Evolutionary conservation across 2,797 vertebrate species (phyloP).

Genomic region (Lacerta agilis): DNA sequence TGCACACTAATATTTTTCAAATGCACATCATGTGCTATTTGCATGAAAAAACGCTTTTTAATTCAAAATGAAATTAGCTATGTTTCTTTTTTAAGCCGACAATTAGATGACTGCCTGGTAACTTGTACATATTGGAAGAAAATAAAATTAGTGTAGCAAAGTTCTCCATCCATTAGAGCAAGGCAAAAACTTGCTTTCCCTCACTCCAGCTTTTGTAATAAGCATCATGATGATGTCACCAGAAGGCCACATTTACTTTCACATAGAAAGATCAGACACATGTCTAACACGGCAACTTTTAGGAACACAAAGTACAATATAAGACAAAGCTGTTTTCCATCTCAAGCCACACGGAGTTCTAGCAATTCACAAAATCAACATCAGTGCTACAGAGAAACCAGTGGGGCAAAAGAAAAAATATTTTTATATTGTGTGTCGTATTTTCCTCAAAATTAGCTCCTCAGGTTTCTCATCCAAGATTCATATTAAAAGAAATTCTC

Average conservation of each 20-base stretch:
- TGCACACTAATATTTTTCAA: not conserved
- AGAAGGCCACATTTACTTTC: not conserved
- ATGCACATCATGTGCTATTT: fast-evolving
- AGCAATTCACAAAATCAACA: not conserved
- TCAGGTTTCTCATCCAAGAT: not conserved
- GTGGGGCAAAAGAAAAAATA: not conserved
- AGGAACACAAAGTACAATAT: not conserved
- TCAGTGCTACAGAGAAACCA: not conserved
- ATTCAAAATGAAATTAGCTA: fast-evolving
- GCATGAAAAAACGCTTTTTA: not conserved
- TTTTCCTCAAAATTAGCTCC: not conserved
- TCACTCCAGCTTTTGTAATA: fast-evolving
- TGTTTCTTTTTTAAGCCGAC: not conserved
- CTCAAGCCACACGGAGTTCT: not conserved
- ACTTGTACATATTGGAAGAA: not conserved
- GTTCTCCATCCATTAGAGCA: fast-evolving
- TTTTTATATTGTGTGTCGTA: not conserved
- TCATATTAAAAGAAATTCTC: not conserved
- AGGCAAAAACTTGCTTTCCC: not conserved
- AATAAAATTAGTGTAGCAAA: not conserved
- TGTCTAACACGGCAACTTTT: not conserved
- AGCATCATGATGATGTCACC: fast-evolving
- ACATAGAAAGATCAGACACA: not conserved
- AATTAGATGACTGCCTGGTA: fast-evolving
- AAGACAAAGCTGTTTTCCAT: not conserved